Conservation (phyloP, 2,888 invertebrate genomes). For the Machimus rusticus region DNA sequence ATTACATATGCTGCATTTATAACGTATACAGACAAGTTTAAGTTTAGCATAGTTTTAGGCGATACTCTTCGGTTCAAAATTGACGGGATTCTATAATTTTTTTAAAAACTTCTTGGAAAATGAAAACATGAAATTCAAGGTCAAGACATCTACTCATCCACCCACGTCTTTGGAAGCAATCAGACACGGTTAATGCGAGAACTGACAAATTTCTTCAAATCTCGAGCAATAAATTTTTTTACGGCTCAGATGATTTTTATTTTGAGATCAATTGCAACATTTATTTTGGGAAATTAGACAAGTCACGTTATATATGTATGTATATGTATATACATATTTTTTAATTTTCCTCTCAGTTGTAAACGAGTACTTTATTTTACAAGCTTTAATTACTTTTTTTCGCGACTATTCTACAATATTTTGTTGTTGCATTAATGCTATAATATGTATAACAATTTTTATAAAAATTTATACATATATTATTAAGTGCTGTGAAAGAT, state of each 20-base stretch:
- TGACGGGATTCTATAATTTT: not conserved
- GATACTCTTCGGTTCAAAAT: not conserved
- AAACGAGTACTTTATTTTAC: not conserved
- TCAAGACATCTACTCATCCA: not conserved
- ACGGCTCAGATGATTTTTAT: not conserved
- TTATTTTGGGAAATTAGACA: not conserved
- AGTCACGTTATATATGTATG: not conserved
- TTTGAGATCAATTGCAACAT: not conserved
- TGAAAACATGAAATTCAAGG: not conserved
- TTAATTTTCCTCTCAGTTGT: not conserved
- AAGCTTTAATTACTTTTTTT: not conserved
- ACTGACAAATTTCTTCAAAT: not conserved
- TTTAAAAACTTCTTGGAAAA: not conserved
- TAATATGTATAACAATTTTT: not conserved
- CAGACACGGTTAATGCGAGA: not conserved
- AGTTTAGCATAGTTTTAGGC: not conserved
- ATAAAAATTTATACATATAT: too few species aligned
- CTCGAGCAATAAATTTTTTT: not conserved
- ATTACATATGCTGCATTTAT: too few species aligned
- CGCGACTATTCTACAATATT: not conserved
- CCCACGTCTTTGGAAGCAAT: not conserved
- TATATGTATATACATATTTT: too few species aligned
- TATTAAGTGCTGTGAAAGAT: too few species aligned
- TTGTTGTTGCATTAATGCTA: not conserved
- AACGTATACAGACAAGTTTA: too few species aligned